Evolutionary conservation across 2,888 invertebrate species (phyloP).

Genomic region (Ormyrus labotus): DNA sequence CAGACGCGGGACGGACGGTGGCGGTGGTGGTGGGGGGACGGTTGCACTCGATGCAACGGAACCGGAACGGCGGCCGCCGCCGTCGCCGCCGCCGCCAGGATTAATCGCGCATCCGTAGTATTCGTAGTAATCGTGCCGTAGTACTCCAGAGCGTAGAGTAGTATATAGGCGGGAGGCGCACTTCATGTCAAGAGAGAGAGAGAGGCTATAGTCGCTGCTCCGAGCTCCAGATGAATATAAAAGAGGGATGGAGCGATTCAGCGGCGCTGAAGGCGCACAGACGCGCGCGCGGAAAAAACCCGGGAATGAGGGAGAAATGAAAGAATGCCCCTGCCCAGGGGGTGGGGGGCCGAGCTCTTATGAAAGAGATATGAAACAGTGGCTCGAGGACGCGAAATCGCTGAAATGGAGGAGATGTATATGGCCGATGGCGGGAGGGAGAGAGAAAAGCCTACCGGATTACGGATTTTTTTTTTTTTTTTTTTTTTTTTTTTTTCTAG

Average conservation of each 20-base stretch:
- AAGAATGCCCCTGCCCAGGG: conserved; percentile 31
- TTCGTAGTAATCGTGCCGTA: conserved; percentile 48
- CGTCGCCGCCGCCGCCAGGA: conserved; percentile 10
- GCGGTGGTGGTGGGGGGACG: not conserved
- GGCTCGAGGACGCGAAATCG: not conserved
- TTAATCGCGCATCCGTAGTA: conserved; percentile 39
- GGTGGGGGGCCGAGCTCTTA: not conserved
- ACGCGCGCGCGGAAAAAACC: not conserved
- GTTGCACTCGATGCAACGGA: conserved; percentile 17
- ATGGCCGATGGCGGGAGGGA: no score
- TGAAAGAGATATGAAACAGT: not conserved
- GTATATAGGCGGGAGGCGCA: conserved; percentile 52
- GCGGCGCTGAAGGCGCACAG: conserved; percentile 52
- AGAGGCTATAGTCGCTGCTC: not conserved
- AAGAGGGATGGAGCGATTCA: conserved; percentile 13
- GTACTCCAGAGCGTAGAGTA: conserved; percentile 27
- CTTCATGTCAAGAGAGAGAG: not conserved
- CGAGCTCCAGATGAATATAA: conserved; percentile 33
- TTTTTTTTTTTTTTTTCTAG: no score
- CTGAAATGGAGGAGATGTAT: conserved; percentile 9
- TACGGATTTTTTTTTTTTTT: no score
- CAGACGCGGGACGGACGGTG: not conserved
- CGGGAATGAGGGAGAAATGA: conserved; percentile 10
- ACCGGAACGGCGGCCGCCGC: conserved; percentile 8
- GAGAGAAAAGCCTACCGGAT: not conserved